Conservation (phyloP, 2,797 vertebrate species). For the Pseudochaenichthys georgianus region DNA sequence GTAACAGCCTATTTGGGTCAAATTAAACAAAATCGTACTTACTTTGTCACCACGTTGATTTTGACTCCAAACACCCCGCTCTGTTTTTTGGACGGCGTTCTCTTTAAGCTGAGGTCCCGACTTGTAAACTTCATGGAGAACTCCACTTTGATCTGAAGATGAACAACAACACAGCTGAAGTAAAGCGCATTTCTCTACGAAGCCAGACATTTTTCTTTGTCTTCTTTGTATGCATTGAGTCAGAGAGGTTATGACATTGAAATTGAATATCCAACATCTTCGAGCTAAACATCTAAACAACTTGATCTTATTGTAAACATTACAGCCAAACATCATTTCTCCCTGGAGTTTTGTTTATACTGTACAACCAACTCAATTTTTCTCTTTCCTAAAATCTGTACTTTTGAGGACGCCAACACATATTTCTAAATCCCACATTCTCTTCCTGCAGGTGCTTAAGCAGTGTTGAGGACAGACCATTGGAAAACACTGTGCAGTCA, state of each 20-base stretch:
- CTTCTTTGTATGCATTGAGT: neutral
- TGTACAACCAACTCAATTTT: neutral
- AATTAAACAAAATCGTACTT: conserved; percentile 27
- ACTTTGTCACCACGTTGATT: conserved; percentile 98
- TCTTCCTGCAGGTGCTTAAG: neutral
- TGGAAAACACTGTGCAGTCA: conserved; percentile 9
- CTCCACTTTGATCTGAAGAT: conserved; percentile 94
- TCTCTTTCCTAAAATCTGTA: neutral
- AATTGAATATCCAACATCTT: neutral
- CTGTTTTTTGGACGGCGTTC: conserved; percentile 98
- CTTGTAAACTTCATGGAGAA: conserved; percentile 99
- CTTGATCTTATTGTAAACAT: neutral
- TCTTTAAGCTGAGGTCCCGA: conserved; percentile 97
- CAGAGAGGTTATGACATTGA: neutral
- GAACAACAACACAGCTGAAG: conserved; percentile 23
- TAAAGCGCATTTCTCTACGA: neutral
- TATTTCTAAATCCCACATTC: neutral
- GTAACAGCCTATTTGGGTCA: neutral
- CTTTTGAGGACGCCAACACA: neutral
- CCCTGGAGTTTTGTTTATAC: neutral
- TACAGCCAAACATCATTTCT: neutral
- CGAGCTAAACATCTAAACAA: neutral
- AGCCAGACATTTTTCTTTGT: neutral
- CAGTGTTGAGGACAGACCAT: neutral
- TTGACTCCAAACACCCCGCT: conserved; percentile 98